Evolutionary conservation across 1,140 invertebrate genomes (phyloP).

Genomic region (Palaemon carinicauda): DNA sequence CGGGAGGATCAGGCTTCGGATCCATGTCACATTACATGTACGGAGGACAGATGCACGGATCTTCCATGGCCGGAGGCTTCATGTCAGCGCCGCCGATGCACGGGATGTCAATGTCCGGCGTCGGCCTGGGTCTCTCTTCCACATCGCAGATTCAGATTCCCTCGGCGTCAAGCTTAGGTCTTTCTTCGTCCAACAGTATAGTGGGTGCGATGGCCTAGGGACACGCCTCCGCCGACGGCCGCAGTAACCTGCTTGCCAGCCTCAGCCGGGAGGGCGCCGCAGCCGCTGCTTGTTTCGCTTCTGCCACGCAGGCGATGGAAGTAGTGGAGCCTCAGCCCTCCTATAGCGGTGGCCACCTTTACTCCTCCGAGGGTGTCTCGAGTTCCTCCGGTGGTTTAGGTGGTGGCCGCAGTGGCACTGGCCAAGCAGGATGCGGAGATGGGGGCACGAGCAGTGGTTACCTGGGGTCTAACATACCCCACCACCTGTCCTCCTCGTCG

Average conservation of each 20-base stretch:
- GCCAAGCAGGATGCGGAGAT: slow-evolving; percentile 40
- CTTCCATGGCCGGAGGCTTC: slow-evolving; percentile 62
- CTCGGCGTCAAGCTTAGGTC: slow-evolving; percentile 54
- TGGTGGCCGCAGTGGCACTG: slow-evolving; percentile 32
- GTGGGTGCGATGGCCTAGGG: slow-evolving; percentile 60
- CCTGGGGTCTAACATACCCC: slow-evolving; percentile 30
- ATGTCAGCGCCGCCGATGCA: slow-evolving; percentile 64
- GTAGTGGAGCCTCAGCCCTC: slow-evolving; percentile 42
- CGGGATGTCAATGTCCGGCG: slow-evolving; percentile 59
- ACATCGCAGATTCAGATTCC: slow-evolving; percentile 60
- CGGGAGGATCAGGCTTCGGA: slow-evolving; percentile 61
- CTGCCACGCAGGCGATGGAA: slow-evolving; percentile 47
- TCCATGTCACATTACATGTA: slow-evolving; percentile 68
- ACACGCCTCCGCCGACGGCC: slow-evolving; percentile 59
- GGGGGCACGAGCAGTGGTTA: slow-evolving; percentile 31
- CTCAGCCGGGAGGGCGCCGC: slow-evolving; percentile 51
- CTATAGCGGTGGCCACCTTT: slow-evolving; percentile 50
- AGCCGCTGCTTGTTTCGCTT: slow-evolving; percentile 47
- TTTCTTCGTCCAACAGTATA: slow-evolving; percentile 59
- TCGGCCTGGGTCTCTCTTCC: slow-evolving; percentile 48
- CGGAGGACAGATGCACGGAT: slow-evolving; percentile 65
- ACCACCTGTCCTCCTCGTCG: slow-evolving; percentile 43
- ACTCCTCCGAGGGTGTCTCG: slow-evolving; percentile 23
- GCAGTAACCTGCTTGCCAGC: slow-evolving; percentile 53
- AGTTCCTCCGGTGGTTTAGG: slow-evolving; percentile 10